Percentiles rank a stretch among this genome's conserved stretches.
Conservation (phyloP, 1,140 invertebrate species). For the Argopecten irradians region DNA sequence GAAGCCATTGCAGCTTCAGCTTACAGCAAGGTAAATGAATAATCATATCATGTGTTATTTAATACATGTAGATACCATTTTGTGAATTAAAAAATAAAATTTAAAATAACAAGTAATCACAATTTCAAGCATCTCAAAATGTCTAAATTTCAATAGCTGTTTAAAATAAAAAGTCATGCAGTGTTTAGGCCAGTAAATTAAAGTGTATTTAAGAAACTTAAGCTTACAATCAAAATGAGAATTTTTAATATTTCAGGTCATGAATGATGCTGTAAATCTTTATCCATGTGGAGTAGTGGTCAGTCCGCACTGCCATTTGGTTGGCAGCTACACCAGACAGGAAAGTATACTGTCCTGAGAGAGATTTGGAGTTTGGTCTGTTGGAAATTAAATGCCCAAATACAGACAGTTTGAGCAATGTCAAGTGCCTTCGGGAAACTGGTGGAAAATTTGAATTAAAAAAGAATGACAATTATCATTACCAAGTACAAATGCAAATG, state of each 20-base stretch:
- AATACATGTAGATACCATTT: no score
- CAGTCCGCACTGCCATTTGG: not conserved
- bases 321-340: slow-evolving; percentile 28
- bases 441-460: slow-evolving; percentile 31
- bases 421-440: not conserved
- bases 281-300: slow-evolving; percentile 21
- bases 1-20: slow-evolving; percentile 31
- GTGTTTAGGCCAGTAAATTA: no score
- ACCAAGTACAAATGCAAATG: slow-evolving; percentile 36
- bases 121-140: no score
- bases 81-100: no score
- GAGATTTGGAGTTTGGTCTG: not conserved
- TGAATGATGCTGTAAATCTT: no score
- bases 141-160: no score
- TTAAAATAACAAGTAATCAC: no score
- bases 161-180: no score
- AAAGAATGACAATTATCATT: slow-evolving; percentile 42
- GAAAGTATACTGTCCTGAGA: slow-evolving; percentile 1
- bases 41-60: not conserved
- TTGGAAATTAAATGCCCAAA: slow-evolving; percentile 44
- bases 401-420: not conserved
- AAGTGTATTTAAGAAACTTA: no score
- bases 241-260: no score
- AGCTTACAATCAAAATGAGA: no score
- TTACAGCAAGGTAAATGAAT: not conserved